phyloP scores from a whole-genome alignment of 2,888 invertebrate genomes.

The Sminthurides aquaticus region DNA sequence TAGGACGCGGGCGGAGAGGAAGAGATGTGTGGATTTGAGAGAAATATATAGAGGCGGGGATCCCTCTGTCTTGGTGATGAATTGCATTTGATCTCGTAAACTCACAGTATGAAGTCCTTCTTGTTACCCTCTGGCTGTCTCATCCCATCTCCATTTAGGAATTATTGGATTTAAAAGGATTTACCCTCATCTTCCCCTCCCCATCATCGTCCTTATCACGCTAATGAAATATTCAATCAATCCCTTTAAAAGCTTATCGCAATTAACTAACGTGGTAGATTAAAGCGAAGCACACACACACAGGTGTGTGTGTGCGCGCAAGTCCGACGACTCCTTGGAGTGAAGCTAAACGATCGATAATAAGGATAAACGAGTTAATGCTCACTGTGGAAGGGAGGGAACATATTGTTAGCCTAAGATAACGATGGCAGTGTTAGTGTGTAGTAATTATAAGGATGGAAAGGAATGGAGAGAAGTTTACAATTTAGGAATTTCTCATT shows the following conservation, averaged over 20 bases:
- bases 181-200: not conserved
- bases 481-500: constrained; percentile 8
- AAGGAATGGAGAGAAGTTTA: too few species aligned
- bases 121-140: not conserved
- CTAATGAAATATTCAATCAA: constrained; percentile 4
- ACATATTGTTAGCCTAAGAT: too few species aligned
- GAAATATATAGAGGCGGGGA: not conserved
- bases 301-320: not conserved
- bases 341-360: too few species aligned
- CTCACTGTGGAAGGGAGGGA: too few species aligned
- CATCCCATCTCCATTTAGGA: constrained; percentile 6
- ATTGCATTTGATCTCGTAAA: not conserved
- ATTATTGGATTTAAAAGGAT: not conserved
- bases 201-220: not conserved
- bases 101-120: not conserved
- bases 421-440: too few species aligned
- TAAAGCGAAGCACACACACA: not conserved
- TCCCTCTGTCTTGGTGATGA: not conserved
- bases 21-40: not conserved
- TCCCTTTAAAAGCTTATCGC: constrained; percentile 7
- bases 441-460: too few species aligned
- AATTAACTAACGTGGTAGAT: not conserved
- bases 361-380: too few species aligned
- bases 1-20: too few species aligned
- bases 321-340: too few species aligned